A percentile compares a stretch with the other conserved stretches of the same genome.
phyloP scores from a whole-genome alignment of 2,888 invertebrate genomes.

The Anorthoa munda region DNA sequence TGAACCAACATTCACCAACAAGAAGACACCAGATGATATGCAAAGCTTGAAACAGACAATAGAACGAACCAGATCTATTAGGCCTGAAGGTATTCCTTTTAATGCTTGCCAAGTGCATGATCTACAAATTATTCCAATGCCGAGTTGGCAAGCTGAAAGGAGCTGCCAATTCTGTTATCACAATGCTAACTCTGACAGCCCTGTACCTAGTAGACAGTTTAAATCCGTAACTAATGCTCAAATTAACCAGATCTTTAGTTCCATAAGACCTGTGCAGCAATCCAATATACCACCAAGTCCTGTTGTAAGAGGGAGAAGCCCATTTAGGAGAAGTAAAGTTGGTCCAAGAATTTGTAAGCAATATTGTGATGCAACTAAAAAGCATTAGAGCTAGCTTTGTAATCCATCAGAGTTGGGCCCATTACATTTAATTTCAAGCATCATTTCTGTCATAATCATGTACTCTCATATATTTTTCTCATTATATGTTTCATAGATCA shows the following conservation, averaged over 20 bases:
- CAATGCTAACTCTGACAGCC: constrained; percentile 50
- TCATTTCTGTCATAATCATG: constrained; percentile 17
- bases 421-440: constrained; percentile 30
- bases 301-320: constrained; percentile 71
- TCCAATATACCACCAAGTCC: constrained; percentile 70
- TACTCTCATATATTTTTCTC: constrained; percentile 16
- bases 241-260: constrained; percentile 74
- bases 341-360: constrained; percentile 70
- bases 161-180: constrained; percentile 72
- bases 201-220: constrained; percentile 62
- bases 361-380: constrained; percentile 53
- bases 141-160: constrained; percentile 81
- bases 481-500: constrained; percentile 31
- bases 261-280: constrained; percentile 65
- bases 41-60: constrained; percentile 84
- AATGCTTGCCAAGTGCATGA: constrained; percentile 84
- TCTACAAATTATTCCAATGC: constrained; percentile 82
- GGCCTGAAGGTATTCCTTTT: constrained; percentile 79
- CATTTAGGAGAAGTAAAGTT: constrained; percentile 74
- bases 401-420: constrained; percentile 43
- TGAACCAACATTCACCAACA: constrained; percentile 66
- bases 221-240: constrained; percentile 71
- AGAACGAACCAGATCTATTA: constrained; percentile 77
- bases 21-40: constrained; percentile 78
- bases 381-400: constrained; percentile 48